Evolutionary conservation across 2,113 vertebrate genomes (phyloP), one percentile per base, ranked within the genome.

Genomic region (Pampusana beccarii): DNA sequence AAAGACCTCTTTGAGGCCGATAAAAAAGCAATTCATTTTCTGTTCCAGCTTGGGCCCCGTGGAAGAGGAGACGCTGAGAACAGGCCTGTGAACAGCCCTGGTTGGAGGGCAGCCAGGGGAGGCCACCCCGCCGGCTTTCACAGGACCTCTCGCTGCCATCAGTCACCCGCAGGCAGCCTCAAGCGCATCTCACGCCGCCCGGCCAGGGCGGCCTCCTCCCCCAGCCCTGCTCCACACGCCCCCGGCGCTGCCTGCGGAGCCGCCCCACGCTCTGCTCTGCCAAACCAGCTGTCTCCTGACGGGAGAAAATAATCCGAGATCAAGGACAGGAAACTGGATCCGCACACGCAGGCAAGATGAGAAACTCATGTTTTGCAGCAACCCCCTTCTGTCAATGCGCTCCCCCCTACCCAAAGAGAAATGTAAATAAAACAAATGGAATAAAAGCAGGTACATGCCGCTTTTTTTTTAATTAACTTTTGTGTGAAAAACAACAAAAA

Each of bases 1-100:
- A 99, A 98, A 98, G 97, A 70, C 93, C 96, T 98, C 98, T 99
- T 98, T 98, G 97, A 98, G 97, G 96, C 87, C 36, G 18, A 83
- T 88, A 95, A 93, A 97, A 82, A 95, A 80, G 93, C 95, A 15
- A 96, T 97, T 98, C 96, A 96, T 93, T 97, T 96, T 94, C 89
- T 90, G 95, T 97, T 97, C 96, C 95, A 62, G 23, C 91, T 95
- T 94, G 96, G 92, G 93, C 90, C 79, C 92, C 95, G 97, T 96
- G 97, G 97, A 98, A 75, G 34, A 89, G 89, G 96, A 81, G 90
- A 69, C 97, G 98, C 98, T 98, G 98, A 98, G 98, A 98, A 98
- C 97, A 96, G 97, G 96, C 95, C 97, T 98, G 97, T 96, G 98
- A 98, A 95, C 79, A 61, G 97, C 64, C 88, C 95, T 54, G 26